phyloP scores from a whole-genome alignment of 1,140 invertebrate species.

The Caenorhabditis remanei region DNA sequence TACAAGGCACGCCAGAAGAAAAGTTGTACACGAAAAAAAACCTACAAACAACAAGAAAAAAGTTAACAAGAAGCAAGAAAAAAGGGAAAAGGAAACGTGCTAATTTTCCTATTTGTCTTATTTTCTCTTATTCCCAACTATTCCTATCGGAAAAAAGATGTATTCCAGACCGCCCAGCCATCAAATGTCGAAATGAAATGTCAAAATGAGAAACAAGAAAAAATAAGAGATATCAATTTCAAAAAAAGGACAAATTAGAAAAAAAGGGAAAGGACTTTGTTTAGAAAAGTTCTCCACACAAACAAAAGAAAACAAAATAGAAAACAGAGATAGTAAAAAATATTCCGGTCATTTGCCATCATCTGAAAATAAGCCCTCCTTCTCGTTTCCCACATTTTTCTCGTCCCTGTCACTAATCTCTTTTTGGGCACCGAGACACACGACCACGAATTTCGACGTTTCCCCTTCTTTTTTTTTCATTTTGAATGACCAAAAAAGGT shows the following conservation, averaged over 20 bases:
- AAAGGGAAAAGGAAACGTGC: not conserved
- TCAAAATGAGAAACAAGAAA: too few species aligned
- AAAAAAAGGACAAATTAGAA: too few species aligned
- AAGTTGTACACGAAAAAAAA: not conserved
- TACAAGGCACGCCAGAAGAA: not conserved
- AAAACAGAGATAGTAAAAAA: too few species aligned
- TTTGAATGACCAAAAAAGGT: not conserved
- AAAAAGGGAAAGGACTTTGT: too few species aligned
- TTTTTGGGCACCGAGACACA: not conserved
- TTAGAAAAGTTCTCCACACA: too few species aligned
- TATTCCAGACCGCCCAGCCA: too few species aligned
- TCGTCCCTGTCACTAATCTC: slow-evolving; percentile 4
- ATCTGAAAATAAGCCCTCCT: not conserved
- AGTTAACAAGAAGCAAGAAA: too few species aligned
- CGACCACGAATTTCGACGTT: not conserved
- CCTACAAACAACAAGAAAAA: not conserved
- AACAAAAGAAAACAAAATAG: too few species aligned
- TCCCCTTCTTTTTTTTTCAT: not conserved
- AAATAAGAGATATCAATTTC: too few species aligned
- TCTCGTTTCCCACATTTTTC: not conserved
- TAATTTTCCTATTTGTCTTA: slow-evolving; percentile 2
- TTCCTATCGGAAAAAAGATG: not conserved
- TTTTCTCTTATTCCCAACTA: not conserved
- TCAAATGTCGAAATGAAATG: not conserved
- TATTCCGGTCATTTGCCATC: too few species aligned